Evolutionary conservation across 2,888 invertebrate species (phyloP), one percentile per base, ranked within the genome.

Genomic region (Nomada hirtipes): DNA sequence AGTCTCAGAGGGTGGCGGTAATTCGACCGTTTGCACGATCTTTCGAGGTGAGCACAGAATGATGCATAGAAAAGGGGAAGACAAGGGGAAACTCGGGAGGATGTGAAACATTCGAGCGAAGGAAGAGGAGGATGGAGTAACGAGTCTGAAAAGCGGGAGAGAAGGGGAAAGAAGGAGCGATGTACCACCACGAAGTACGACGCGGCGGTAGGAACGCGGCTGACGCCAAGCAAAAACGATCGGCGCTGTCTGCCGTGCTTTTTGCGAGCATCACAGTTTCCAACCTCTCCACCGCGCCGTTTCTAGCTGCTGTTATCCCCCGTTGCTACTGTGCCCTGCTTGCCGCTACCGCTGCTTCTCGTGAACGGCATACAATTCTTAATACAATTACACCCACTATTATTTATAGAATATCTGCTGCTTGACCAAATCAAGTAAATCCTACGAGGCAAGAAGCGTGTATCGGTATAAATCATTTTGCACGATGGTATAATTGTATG

Each of bases 231-330:
- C 93, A 93, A 93, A 93, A 93, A 93, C 93, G 90, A 91, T 92
- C 92, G 92, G 91, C 93, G 93, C 93, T 93, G 93, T 93, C 93
- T 93, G 93, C 92, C 92, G 92, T 91, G 93, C 93, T 93, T 93
- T 93, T 93, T 93, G 93, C 91, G 90, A 90, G 90, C 92, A 91
- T 91, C 92, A 89, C 92, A 92, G 93, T 92, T 93, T 92, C 93
- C 93, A 93, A 92, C 92, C 91, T 91, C 91, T 89, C 90, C 89
- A 88, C 88, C 85, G 82, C 81, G 83, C 79, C 88, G 86, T 86
- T 88, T 88, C 86, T 86, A 83, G 85, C 86, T 83, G 88, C 85
- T 81, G 80, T 73, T 87, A 84, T 80, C 80, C 74, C 75, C 84
- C 90, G 90, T 88, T 88, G 89, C 89, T 89, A 86, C 85, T 79